phyloP scores from a whole-genome alignment of 2,888 invertebrate genomes.

The Agapetus fuscipes region DNA sequence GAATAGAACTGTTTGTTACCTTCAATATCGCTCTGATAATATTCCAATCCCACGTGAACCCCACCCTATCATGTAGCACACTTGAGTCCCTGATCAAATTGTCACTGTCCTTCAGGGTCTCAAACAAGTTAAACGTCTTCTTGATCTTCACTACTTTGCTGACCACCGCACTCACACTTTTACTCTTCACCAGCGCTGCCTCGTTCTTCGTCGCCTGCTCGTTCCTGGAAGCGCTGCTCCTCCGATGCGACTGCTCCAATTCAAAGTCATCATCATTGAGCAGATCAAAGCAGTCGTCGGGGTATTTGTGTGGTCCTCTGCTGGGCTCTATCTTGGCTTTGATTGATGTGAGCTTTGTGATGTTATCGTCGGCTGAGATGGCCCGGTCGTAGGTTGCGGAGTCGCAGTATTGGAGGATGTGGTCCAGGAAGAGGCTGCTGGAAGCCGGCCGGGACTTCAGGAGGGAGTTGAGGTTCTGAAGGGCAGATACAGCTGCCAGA shows the following conservation, averaged over 20 bases:
- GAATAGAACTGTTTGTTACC: conserved; percentile 37
- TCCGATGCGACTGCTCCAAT: conserved; percentile 34
- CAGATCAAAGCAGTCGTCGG: conserved; percentile 36
- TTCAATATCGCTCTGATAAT: conserved; percentile 74
- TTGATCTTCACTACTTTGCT: conserved; percentile 37
- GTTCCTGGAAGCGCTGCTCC: conserved; percentile 39
- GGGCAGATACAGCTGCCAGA: conserved; percentile 68
- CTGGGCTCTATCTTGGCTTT: conserved; percentile 4
- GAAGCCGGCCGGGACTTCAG: conserved; percentile 73
- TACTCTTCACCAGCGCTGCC: conserved; percentile 39
- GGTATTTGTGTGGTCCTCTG: conserved; percentile 24
- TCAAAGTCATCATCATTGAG: conserved; percentile 37
- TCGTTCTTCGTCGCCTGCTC: conserved; percentile 39
- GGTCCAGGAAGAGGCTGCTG: conserved; percentile 74
- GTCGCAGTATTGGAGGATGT: conserved; percentile 55
- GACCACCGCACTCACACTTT: conserved; percentile 40
- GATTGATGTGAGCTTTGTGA: conserved; percentile 32
- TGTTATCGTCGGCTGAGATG: conserved; percentile 29
- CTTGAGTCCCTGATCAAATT: conserved; percentile 69
- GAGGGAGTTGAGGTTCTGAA: conserved; percentile 69
- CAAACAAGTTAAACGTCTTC: conserved; percentile 46
- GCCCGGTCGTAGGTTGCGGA: conserved; percentile 29
- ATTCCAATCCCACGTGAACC: conserved; percentile 87
- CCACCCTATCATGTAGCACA: conserved; percentile 71
- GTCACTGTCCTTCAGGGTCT: conserved; percentile 48